These are phyloP conservation scores for Crocodylus rhombifer DNA, from an alignment of 2,797 vertebrate genomes.

Conservation along the genomic window DNA sequence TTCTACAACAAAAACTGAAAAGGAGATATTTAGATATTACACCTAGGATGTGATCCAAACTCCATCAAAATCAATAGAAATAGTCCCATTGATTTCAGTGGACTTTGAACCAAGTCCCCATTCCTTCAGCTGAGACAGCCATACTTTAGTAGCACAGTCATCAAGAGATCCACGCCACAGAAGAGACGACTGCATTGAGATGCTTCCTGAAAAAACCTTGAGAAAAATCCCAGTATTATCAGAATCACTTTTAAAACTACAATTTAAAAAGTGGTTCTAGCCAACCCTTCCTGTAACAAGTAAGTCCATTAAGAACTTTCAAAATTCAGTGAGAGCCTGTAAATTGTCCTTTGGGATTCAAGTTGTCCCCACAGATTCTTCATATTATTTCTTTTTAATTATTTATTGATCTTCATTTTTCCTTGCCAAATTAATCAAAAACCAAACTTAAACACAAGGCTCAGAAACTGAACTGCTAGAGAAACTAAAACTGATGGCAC, in stretches of 20 bases:
- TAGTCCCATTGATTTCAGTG: not conserved
- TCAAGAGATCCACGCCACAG: not conserved
- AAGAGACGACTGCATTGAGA: not conserved
- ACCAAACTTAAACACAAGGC: slow-evolving; percentile 60
- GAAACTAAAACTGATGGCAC: slow-evolving; percentile 33
- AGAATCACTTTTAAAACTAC: slow-evolving; percentile 15
- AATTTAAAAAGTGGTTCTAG: not conserved
- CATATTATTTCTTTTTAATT: slow-evolving; percentile 41
- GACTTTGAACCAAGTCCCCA: fast-evolving
- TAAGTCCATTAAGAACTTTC: not conserved
- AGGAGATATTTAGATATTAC: not conserved
- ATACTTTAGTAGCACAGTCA: not conserved
- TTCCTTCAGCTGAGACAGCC: not conserved
- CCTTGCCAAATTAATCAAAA: slow-evolving; percentile 21
- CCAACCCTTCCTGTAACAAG: not conserved
- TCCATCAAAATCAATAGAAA: not conserved
- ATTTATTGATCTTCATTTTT: not conserved
- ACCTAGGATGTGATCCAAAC: not conserved
- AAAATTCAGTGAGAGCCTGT: not conserved
- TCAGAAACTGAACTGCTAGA: not conserved
- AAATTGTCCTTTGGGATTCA: not conserved
- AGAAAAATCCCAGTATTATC: not conserved
- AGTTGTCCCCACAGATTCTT: slow-evolving; percentile 15
- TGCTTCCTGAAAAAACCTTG: not conserved
- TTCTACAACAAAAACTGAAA: fast-evolving